Evolutionary conservation across 2,888 invertebrate species (phyloP), one percentile per base, ranked within the genome.

Genomic region (Aspidiotus destructor): DNA sequence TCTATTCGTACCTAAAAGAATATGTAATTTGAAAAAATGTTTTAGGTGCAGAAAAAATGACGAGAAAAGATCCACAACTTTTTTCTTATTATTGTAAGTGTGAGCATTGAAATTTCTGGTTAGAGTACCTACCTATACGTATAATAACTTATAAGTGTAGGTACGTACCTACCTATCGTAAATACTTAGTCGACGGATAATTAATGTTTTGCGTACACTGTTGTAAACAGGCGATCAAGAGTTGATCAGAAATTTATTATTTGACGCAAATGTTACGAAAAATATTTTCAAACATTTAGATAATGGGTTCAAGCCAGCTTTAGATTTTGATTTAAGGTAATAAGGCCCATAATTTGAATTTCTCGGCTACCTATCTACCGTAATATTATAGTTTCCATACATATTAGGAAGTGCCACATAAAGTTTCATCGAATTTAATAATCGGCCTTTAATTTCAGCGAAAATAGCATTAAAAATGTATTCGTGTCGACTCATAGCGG

Each of bases 401-500:
- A 7, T 15, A 16, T 3, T n/a, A 16, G n/a, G 8, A 15, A 13
- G 16, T 16, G 17, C n/a, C 11, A 17, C 6, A 57, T 57, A 2
- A n/a, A 10, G 2, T 48, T 48, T 3, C 16, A 6, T 15, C 16
- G 57, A 57, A 2, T 10, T 57, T 17, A 28, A 28, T 28, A 28
- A 28, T 28, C 28, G 28, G 28, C 28, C 5, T 28, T 28, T 28
- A 28, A n/a, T 57, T 57, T 15, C 17, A 57, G 57, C 15, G 57
- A 57, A 57, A 8, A 48, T 42, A 65, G 65, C 10, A 41, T 65
- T 42, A 42, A 41, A 62, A 69, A 69, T 62, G 62, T 69, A 1
- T 95, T 94, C 78, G 80, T 95, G 75, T 88, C 94, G 57, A 94
- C 94, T 0, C 88, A 92, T 76, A 92, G 91, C 75, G 94, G 94